Percentiles rank a stretch among this genome's conserved stretches.
Evolutionary conservation across 1,140 invertebrate genomes (phyloP).

Genomic region (Riptortus pedestris): DNA sequence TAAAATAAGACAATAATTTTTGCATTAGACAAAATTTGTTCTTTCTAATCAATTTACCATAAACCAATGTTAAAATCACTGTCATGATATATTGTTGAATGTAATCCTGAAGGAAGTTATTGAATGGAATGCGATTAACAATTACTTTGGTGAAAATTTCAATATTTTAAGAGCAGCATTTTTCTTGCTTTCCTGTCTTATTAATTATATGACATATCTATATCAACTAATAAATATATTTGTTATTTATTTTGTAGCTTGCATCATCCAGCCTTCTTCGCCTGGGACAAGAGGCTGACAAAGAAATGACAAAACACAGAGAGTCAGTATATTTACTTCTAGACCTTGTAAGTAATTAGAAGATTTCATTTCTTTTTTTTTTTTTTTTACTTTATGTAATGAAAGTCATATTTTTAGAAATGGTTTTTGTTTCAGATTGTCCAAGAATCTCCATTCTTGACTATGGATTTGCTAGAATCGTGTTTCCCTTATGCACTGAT

Average conservation of each 20-base stretch:
- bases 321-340: slow-evolving; percentile 93
- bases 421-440: slow-evolving; percentile 58
- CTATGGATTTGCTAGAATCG: slow-evolving; percentile 94
- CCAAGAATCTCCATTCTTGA: slow-evolving; percentile 92
- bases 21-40: no score
- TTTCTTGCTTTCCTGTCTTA: no score
- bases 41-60: no score
- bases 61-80: no score
- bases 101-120: no score
- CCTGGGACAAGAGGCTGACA: slow-evolving; percentile 89
- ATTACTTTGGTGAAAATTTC: no score
- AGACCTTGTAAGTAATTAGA: slow-evolving; percentile 56
- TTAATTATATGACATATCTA: not conserved
- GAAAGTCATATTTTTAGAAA: slow-evolving; percentile 4
- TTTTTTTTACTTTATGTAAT: slow-evolving; percentile 3
- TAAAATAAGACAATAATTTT: no score
- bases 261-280: slow-evolving; percentile 89
- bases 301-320: slow-evolving; percentile 83
- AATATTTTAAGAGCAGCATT: no score
- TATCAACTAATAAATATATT: slow-evolving; percentile 15
- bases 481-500: slow-evolving; percentile 96
- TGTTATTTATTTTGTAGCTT: slow-evolving; percentile 42
- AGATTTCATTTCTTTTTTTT: not conserved
- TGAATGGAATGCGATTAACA: no score
- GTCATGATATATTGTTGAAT: no score